Conservation (phyloP, 35 echinoderm and acorn worm genomes). For the Eucidaris tribuloides region DNA sequence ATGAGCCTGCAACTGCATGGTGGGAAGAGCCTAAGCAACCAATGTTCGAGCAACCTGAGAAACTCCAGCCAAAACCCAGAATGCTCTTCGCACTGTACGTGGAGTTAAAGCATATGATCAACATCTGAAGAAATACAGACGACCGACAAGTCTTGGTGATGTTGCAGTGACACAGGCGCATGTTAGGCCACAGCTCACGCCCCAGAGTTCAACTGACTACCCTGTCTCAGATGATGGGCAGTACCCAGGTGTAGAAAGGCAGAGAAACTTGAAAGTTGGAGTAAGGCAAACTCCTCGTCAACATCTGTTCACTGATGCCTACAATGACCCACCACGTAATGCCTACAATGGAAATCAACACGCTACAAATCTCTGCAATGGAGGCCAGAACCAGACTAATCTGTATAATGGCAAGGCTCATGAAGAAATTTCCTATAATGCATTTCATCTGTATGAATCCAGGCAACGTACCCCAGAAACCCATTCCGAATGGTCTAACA, state of each 20-base stretch:
- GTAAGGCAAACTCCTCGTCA: neutral
- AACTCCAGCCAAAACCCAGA: neutral
- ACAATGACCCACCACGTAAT: neutral
- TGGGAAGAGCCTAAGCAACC: neutral
- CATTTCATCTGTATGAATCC: too few species aligned
- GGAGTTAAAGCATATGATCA: constrained; percentile 25
- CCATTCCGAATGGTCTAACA: neutral
- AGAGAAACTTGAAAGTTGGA: neutral
- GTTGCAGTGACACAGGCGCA: neutral
- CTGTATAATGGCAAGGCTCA: too few species aligned
- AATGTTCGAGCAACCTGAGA: too few species aligned
- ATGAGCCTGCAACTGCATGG: too few species aligned
- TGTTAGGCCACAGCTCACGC: neutral
- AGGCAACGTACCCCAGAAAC: too few species aligned
- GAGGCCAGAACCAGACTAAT: too few species aligned
- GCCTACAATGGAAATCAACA: neutral
- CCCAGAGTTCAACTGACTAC: neutral
- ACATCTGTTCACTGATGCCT: neutral
- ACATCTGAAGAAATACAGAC: constrained; percentile 26
- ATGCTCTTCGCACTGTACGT: constrained; percentile 11
- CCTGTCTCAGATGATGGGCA: neutral
- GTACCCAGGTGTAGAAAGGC: neutral
- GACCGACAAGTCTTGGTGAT: constrained; percentile 1
- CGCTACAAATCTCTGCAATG: neutral
- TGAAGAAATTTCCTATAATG: too few species aligned